Conservation (phyloP, 2,797 vertebrate genomes). For the Coendou prehensilis region DNA sequence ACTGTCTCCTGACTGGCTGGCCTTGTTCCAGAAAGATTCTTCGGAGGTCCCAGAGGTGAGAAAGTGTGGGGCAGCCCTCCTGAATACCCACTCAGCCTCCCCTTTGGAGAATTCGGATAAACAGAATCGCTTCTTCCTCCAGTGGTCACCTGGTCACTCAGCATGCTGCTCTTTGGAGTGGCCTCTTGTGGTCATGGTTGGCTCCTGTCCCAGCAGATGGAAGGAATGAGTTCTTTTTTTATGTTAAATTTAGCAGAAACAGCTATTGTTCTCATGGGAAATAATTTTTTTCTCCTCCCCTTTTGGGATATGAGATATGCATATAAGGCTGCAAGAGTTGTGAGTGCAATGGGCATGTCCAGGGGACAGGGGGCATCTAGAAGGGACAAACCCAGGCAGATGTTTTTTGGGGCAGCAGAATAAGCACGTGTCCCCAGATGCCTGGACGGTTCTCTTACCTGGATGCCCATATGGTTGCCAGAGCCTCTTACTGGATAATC, state of each 20-base stretch:
- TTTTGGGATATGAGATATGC: not conserved
- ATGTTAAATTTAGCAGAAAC: conserved; percentile 82
- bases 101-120: not conserved
- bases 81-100: not conserved
- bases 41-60: not conserved
- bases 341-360: not conserved
- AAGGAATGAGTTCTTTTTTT: conserved; percentile 75
- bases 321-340: not conserved
- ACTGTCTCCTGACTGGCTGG: not conserved
- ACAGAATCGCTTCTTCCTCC: not conserved
- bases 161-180: not conserved
- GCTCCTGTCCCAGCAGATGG: not conserved
- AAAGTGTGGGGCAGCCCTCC: not conserved
- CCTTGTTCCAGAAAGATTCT: not conserved
- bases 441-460: not conserved
- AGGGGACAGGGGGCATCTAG: not conserved
- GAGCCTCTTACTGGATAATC: conserved; percentile 6
- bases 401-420: not conserved
- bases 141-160: not conserved
- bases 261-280: conserved; percentile 72
- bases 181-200: not conserved
- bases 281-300: not conserved
- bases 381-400: fast-evolving
- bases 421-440: not conserved
- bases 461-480: not conserved